A percentile compares a stretch with the other conserved stretches of the same genome.
Conservation (phyloP, 2,113 vertebrate species). For the Nibea albiflora region DNA sequence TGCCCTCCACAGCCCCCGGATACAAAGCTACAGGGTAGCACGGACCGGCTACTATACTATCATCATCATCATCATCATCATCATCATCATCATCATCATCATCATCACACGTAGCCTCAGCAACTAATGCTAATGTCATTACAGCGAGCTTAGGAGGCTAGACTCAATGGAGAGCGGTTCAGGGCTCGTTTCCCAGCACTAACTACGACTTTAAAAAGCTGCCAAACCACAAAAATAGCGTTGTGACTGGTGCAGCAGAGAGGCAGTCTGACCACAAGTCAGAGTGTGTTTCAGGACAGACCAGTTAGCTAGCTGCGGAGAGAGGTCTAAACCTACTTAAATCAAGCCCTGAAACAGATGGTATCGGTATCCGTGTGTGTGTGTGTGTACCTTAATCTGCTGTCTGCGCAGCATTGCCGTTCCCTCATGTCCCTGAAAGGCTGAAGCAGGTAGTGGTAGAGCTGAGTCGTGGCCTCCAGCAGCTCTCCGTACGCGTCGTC, state of each 20-base stretch:
- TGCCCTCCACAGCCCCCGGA: conserved; percentile 50
- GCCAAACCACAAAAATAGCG: conserved; percentile 15
- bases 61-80: conserved; percentile 5
- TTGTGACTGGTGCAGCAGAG: background rate
- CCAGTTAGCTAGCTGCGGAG: conserved; percentile 18
- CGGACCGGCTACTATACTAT: conserved; percentile 15
- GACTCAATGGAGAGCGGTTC: conserved; percentile 12
- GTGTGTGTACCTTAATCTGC: conserved; percentile 94
- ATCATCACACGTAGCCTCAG: conserved; percentile 38
- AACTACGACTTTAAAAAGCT: conserved; percentile 22
- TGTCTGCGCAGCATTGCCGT: conserved; percentile 94
- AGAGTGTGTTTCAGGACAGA: conserved; percentile 30
- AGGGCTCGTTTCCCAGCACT: background rate
- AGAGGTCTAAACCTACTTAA: conserved; percentile 60
- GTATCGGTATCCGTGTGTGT: conserved; percentile 38
- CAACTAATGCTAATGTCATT: conserved; percentile 40
- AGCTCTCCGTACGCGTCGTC: conserved; percentile 92
- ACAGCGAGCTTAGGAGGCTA: conserved; percentile 33
- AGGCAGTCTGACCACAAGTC: background rate
- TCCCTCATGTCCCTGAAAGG: conserved; percentile 99
- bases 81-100: too few species aligned
- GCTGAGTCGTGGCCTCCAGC: conserved; percentile 93
- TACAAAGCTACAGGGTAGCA: conserved; percentile 47
- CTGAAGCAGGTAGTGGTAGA: conserved; percentile 97
- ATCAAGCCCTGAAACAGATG: conserved; percentile 67